Base-by-base conservation (phyloP, 2,113 vertebrate genomes). In the Pedetes capensis region DNA sequence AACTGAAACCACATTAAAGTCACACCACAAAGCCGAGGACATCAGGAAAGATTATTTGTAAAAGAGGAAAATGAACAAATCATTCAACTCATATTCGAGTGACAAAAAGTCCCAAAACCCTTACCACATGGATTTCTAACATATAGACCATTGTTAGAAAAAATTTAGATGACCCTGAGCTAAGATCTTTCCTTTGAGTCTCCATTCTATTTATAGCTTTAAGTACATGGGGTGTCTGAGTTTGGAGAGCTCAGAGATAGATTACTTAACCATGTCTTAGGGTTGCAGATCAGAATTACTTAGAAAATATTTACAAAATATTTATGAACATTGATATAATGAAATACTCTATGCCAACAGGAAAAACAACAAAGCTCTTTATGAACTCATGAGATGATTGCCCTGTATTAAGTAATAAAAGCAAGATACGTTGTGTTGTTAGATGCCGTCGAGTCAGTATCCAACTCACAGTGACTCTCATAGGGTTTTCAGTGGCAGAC, bases 191-290 rank as follows among this genome's bases (percentile, higher is more conserved):
- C 32, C 63, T 90, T 94, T 94, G 68, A 32, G 5, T 93, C 76
- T 61, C 8, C 18, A 8, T 94, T 89, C 74, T n/a, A 78, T 76
- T 85, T 86, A 71, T 82, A 89, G 34, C 55, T 84, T 82, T 82
- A 76, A 76, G 68, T 95, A 61, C 51, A 87, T 91, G 14, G 27
- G 37, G 39, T 91, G 8, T 93, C 39, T 64, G 51, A 87, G 34
- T 83, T 96, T 85, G 72, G 42, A 86, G 61, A 90, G 47, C 25
- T 89, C 61, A 90, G 44, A 86, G 49, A 80, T 51, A 39, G 51
- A 89, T 95, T 57, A 76, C 11, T 51, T 82, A 82, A 89, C 42
- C 57, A 57, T 91, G 87, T 93, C 49, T 93, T 95, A 89, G 53
- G 37, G 81, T 37, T 72, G 20, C 64, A 90, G 57, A 68, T 87